phyloP scores from a whole-genome alignment of 2,888 invertebrate species.

The Habrosyne pyritoides region DNA sequence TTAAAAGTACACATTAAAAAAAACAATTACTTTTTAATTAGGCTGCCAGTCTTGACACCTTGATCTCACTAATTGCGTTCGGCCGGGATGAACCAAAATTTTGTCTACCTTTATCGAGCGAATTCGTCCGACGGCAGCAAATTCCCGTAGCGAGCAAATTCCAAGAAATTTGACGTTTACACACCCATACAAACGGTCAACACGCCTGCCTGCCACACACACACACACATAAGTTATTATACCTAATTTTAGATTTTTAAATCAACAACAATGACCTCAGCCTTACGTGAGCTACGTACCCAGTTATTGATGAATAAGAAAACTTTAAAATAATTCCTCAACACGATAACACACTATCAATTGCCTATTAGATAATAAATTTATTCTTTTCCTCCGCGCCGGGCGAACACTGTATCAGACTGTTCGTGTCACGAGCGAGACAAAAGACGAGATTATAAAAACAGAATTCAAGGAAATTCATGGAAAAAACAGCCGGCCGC shows the following conservation, averaged over 20 bases:
- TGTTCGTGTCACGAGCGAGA: conserved; percentile 26
- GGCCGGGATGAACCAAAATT: neutral
- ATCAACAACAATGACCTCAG: conserved; percentile 54
- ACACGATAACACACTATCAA: conserved; percentile 27
- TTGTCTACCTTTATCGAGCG: conserved; percentile 37
- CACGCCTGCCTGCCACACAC: conserved; percentile 42
- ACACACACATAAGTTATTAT: conserved; percentile 47
- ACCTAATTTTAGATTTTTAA: conserved; percentile 75
- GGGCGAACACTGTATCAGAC: conserved; percentile 11
- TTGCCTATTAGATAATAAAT: conserved; percentile 15
- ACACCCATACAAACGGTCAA: conserved; percentile 41
- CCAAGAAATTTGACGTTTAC: conserved; percentile 72
- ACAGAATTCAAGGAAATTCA: conserved; percentile 45
- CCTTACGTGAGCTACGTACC: neutral
- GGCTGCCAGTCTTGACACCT: neutral
- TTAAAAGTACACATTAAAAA: neutral
- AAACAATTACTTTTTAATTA: neutral
- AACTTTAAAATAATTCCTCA: neutral
- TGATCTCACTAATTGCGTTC: neutral
- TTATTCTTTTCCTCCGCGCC: neutral
- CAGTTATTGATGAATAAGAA: neutral
- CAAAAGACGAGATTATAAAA: conserved; percentile 34
- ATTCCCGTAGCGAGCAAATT: conserved; percentile 55
- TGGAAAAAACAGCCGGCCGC: conserved; percentile 38
- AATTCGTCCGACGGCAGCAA: conserved; percentile 19